Evolutionary conservation across 2,113 vertebrate species (phyloP).

Genomic region (Lepisosteus oculatus): DNA sequence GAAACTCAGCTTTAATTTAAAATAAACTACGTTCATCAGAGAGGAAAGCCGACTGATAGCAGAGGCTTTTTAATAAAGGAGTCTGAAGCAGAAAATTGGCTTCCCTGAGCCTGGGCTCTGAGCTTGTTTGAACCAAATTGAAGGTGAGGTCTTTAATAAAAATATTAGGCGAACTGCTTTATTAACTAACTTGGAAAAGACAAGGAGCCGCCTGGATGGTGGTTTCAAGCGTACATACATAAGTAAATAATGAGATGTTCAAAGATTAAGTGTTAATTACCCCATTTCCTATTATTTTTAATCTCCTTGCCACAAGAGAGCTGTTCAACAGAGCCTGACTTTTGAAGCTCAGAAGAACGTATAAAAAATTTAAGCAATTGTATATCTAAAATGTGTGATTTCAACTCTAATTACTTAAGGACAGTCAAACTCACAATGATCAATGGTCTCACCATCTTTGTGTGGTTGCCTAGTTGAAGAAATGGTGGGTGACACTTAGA

Average conservation of each 20-base stretch:
- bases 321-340: too few species aligned
- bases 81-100: constrained; percentile 72
- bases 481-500: too few species aligned
- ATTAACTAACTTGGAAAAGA: constrained; percentile 46
- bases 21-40: constrained; percentile 64
- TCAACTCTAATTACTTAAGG: too few species aligned
- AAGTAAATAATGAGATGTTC: constrained; percentile 37
- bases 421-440: too few species aligned
- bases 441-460: too few species aligned
- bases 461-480: too few species aligned
- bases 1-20: constrained; percentile 66
- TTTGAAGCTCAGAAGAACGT: too few species aligned
- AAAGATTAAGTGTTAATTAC: constrained; percentile 48
- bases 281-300: constrained; percentile 58
- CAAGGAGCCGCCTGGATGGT: constrained; percentile 34
- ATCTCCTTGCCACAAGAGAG: constrained; percentile 22
- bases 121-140: constrained; percentile 60
- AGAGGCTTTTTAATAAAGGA: constrained; percentile 61
- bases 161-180: constrained; percentile 58
- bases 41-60: constrained; percentile 56
- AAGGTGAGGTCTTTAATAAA: constrained; percentile 67
- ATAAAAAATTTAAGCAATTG: too few species aligned
- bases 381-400: too few species aligned
- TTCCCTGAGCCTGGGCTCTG: constrained; percentile 54
- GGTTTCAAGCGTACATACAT: constrained; percentile 43